Percentiles rank a stretch among this genome's conserved stretches.
Evolutionary conservation across 2,888 invertebrate genomes (phyloP).

Genomic region (Drosophila differens): DNA sequence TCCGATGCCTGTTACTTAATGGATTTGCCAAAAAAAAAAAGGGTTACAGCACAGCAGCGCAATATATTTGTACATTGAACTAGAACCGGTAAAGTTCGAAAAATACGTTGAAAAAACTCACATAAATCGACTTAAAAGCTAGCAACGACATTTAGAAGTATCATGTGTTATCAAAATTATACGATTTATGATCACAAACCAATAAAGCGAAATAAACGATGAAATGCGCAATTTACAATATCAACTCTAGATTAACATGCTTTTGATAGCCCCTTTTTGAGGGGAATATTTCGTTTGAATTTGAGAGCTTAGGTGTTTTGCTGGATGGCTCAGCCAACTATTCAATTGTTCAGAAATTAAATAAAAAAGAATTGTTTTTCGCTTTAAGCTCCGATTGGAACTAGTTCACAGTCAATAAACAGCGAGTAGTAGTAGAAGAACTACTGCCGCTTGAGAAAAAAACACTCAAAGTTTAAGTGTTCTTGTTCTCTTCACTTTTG

Average conservation of each 20-base stretch:
- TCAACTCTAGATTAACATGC: not conserved
- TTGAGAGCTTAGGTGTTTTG: not conserved
- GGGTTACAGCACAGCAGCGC: constrained; percentile 16
- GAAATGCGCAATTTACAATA: constrained; percentile 19
- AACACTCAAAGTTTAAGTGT: constrained; percentile 1
- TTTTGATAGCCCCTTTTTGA: not conserved
- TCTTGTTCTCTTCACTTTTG: constrained; percentile 18
- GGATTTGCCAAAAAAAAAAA: constrained; percentile 22
- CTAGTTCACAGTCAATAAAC: not conserved
- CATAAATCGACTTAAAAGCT: constrained; percentile 15
- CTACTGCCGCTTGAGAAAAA: not conserved
- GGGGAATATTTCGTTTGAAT: not conserved
- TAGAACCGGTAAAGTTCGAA: not conserved
- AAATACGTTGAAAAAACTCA: not conserved
- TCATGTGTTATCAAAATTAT: constrained; percentile 25
- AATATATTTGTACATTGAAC: not conserved
- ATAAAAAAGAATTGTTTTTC: not conserved
- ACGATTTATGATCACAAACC: constrained; percentile 23
- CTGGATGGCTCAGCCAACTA: not conserved
- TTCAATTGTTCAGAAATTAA: not conserved
- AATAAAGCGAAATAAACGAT: constrained; percentile 3
- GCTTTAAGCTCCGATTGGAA: not conserved
- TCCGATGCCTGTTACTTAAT: constrained; percentile 48
- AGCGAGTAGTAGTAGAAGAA: not conserved
- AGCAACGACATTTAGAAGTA: constrained; percentile 1